phyloP scores from a whole-genome alignment of 1,140 invertebrate species.

The Eumeta japonica region DNA sequence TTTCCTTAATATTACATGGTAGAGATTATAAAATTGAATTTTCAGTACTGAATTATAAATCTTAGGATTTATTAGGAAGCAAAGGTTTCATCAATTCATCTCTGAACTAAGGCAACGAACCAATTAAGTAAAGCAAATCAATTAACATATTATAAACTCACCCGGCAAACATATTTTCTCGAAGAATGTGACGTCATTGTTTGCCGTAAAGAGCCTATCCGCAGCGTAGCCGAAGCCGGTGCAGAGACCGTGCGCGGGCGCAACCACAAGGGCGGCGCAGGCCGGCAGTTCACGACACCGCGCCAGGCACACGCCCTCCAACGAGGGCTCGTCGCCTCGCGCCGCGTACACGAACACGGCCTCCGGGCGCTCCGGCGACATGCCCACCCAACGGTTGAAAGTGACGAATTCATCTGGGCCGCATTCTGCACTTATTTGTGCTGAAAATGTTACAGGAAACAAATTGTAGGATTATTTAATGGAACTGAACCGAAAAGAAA shows the following conservation, averaged over 20 bases:
- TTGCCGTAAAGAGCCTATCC: conserved; percentile 21
- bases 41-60: too few species aligned
- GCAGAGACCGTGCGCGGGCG: conserved; percentile 30
- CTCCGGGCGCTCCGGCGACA: conserved; percentile 23
- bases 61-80: too few species aligned
- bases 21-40: too few species aligned
- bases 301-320: conserved; percentile 34
- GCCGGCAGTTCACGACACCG: conserved; percentile 35
- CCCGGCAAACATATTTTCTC: conserved; percentile 44
- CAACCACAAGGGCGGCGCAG: conserved; percentile 33
- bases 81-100: too few species aligned
- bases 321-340: conserved; percentile 38
- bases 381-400: conserved; percentile 41
- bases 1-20: too few species aligned
- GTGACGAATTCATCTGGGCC: too few species aligned
- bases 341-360: conserved; percentile 46
- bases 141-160: conserved; percentile 16
- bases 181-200: conserved; percentile 47
- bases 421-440: too few species aligned
- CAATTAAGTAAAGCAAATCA: neutral
- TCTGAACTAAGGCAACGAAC: too few species aligned
- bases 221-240: conserved; percentile 36
- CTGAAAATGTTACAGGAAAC: too few species aligned
- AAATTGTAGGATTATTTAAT: too few species aligned
- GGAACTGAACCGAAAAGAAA: too few species aligned